Conservation (phyloP, 2,888 invertebrate genomes). For the Drosophila nr. perissopoda region DNA sequence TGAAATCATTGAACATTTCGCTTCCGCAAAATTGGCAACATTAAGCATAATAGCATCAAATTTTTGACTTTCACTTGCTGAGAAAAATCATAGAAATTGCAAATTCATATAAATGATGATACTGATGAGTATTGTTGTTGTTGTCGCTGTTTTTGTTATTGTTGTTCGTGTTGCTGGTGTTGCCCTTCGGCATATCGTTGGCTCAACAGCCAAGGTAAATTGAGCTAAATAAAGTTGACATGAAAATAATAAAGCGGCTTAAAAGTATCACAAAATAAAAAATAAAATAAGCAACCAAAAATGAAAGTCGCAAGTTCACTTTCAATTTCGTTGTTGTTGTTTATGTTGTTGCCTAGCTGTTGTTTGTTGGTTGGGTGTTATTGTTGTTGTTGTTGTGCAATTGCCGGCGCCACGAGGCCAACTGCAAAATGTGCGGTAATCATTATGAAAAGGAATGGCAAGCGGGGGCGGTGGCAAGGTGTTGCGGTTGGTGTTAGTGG, state of each 20-base stretch:
- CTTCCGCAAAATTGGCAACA: constrained; percentile 67
- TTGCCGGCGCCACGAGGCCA: constrained; percentile 75
- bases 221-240: constrained; percentile 73
- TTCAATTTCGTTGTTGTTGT: constrained; percentile 60
- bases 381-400: constrained; percentile 66
- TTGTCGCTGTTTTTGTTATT: constrained; percentile 6
- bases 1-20: constrained; percentile 42
- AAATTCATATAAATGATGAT: constrained; percentile 41
- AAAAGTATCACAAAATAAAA: constrained; percentile 55
- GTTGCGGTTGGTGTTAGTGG: background rate
- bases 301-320: constrained; percentile 79
- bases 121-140: constrained; percentile 33
- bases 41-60: constrained; percentile 38
- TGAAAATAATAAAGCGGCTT: constrained; percentile 76
- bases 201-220: constrained; percentile 67
- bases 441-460: constrained; percentile 42
- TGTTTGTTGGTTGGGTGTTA: constrained; percentile 14
- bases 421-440: constrained; percentile 75
- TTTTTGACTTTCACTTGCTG: constrained; percentile 64
- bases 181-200: constrained; percentile 50
- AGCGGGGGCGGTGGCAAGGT: constrained; percentile 36
- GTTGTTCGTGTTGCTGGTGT: constrained; percentile 22
- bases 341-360: constrained; percentile 49
- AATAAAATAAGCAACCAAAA: constrained; percentile 46
- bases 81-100: constrained; percentile 48